phyloP scores from a whole-genome alignment of 2,797 vertebrate genomes.

The Vultur gryphus region DNA sequence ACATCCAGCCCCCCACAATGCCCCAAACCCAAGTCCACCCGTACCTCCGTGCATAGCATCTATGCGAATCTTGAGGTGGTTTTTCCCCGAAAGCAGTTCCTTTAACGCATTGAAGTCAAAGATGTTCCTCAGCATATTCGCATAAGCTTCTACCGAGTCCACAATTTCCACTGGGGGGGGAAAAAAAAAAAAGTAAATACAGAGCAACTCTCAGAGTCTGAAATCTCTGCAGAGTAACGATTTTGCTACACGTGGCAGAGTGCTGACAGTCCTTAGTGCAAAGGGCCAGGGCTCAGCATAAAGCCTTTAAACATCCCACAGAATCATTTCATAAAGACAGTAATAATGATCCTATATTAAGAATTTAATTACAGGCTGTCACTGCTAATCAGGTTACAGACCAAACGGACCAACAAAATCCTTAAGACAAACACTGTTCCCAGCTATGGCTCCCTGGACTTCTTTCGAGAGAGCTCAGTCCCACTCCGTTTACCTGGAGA shows the following conservation, averaged over 20 bases:
- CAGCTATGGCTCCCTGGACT: neutral
- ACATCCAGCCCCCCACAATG: rapidly evolving
- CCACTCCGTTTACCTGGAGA: neutral
- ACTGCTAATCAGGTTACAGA: neutral
- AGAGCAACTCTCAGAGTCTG: neutral
- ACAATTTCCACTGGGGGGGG: constrained; percentile 90
- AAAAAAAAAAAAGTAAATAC: neutral
- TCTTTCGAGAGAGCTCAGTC: neutral
- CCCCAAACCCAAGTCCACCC: neutral
- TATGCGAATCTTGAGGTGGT: constrained; percentile 88
- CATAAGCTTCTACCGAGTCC: constrained; percentile 93
- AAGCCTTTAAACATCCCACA: neutral
- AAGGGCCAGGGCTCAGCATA: neutral
- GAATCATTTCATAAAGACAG: neutral
- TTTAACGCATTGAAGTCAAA: constrained; percentile 94
- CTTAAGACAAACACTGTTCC: neutral
- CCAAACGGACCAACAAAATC: neutral
- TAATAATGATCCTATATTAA: neutral
- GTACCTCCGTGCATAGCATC: constrained; percentile 98
- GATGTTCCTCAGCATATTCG: constrained; percentile 91
- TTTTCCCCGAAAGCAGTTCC: constrained; percentile 89
- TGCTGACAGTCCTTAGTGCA: neutral
- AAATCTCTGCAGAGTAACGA: rapidly evolving
- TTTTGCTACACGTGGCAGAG: neutral
- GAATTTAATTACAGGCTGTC: neutral